Evolutionary conservation across 2,797 vertebrate species (phyloP).

Genomic region (Hypotaenidia philippensis): DNA sequence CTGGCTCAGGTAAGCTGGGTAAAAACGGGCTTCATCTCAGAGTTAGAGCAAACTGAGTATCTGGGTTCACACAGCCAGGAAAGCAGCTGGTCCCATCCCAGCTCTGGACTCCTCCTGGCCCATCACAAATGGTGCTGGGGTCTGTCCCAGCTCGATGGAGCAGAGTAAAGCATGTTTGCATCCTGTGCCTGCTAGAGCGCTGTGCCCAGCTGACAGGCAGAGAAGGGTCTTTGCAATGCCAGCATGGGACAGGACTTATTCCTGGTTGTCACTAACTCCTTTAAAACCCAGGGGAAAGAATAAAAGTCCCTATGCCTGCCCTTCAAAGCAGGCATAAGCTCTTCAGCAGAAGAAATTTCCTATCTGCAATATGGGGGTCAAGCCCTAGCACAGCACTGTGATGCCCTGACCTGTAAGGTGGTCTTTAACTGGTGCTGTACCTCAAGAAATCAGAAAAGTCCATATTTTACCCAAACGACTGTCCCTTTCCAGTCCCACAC

Average conservation of each 20-base stretch:
- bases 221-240: not conserved
- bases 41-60: too few relatives aligned
- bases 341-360: not conserved
- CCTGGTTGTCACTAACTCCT: not conserved
- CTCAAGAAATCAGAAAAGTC: not conserved
- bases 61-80: not conserved
- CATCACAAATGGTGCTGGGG: not conserved
- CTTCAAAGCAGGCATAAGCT: not conserved
- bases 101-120: not conserved
- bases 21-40: not conserved
- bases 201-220: not conserved
- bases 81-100: not conserved
- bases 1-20: not conserved
- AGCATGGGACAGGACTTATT: not conserved
- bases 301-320: not conserved
- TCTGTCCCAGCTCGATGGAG: not conserved
- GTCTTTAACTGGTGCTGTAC: not conserved
- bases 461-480: not conserved
- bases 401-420: accelerated
- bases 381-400: accelerated
- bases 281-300: not conserved
- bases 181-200: not conserved
- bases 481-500: not conserved
- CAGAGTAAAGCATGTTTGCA: not conserved
- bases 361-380: not conserved